Base-by-base conservation (phyloP, 2,113 vertebrate species). In the Campylomormyrus tamandua region DNA sequence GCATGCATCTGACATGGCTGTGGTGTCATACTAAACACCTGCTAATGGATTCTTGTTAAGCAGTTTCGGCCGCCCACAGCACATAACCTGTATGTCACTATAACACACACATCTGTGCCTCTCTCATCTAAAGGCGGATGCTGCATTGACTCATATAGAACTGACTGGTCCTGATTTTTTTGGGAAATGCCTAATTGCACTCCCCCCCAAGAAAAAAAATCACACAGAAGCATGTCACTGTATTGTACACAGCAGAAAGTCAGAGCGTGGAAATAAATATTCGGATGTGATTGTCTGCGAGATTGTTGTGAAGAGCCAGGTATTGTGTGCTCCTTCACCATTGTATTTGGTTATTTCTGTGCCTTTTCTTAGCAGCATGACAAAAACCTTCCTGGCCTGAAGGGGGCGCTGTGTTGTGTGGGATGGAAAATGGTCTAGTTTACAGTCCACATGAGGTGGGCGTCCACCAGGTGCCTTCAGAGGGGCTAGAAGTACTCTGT, bases 401-500 rank as follows among this genome's bases (percentile, higher is more conserved):
- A 84, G 45, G 42, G 80, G 83, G 35, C 74, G 3, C 8, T n/a
- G 83, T 49, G 45, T 24, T n/a, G 49, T 3, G 2, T 31, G 85
- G 49, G 5, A 31, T 17, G 15, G 50, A 87, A 53, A 39, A 50
- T 24, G 7, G 42, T 46, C 6, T 4, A 48, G 21, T 84, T 48
- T 84, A 77, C 21, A 15, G 49, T 87, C 50, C 85, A 39, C 48
- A 4, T 15, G 48, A 87, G 27, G 50, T 48, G 85, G 1, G 50
- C 2, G 6, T 24, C 31, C 52, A 70, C 89, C 91, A 89, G 88
- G 92, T 90, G 90, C 89, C 62, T 86, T 70, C 52, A 77, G 62
- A 90, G 27, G 66, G 83, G 92, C 95, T 94, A 96, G 93, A 95
- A 94, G 90, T 93, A 91, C 90, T 94, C 94, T 0, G 93, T 92